phyloP scores from a whole-genome alignment of 1,140 invertebrate species.

The Helicoverpa armigera region DNA sequence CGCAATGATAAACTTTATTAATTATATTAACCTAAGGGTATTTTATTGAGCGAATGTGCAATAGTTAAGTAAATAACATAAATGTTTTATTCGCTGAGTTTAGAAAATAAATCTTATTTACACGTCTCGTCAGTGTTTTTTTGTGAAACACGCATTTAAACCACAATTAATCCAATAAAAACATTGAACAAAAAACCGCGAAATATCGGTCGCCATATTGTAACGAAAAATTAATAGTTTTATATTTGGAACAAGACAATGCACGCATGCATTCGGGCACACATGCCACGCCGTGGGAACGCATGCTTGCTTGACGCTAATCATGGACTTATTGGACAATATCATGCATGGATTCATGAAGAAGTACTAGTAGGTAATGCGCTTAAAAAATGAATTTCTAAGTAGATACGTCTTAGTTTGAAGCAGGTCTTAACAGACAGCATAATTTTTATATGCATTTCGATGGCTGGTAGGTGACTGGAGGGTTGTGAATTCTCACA shows the following conservation, averaged over 20 bases:
- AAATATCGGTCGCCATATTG: not conserved
- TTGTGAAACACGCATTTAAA: not conserved
- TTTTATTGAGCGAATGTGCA: no score
- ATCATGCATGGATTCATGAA: not conserved
- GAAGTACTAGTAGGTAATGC: not conserved
- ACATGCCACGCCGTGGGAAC: slow-evolving; percentile 42
- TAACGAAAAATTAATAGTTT: not conserved
- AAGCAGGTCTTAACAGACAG: not conserved
- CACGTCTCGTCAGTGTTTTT: no score
- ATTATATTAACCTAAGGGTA: no score
- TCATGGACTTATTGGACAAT: slow-evolving; percentile 26
- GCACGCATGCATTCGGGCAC: slow-evolving; percentile 26
- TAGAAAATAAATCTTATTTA: no score
- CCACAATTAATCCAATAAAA: not conserved
- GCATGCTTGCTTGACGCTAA: slow-evolving; percentile 15
- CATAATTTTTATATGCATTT: no score
- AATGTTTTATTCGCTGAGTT: not conserved
- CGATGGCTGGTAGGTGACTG: no score
- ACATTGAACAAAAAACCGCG: not conserved
- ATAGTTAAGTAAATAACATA: not conserved
- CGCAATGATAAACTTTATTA: no score
- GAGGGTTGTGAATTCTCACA: no score
- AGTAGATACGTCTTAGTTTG: no score
- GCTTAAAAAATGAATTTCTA: not conserved
- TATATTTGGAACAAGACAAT: slow-evolving; percentile 26